Evolutionary conservation across 2,888 invertebrate genomes (phyloP), one percentile per base, ranked within the genome.

Genomic region (Brenthis daphne): DNA sequence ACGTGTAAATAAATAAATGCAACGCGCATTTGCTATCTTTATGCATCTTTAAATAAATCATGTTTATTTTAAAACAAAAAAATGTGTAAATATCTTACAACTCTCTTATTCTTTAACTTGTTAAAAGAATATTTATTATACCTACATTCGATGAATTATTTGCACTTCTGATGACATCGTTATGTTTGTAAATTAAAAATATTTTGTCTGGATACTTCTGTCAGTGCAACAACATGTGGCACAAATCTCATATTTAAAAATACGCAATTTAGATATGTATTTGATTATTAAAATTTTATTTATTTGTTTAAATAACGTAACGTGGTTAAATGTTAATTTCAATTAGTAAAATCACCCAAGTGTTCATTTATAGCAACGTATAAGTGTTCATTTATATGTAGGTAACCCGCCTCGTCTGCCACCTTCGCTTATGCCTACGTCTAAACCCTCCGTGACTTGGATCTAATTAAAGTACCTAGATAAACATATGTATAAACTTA

Each of bases 361-460:
- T 43, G 8, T 43, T 1, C 8, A 43, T 43, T 43, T 43, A 43
- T 2, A 11, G 2, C 8, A 43, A 16, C 8, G 51, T 16, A 16
- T 53, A 53, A 53, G n/a, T n/a, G n/a, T n/a, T n/a, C n/a, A n/a
- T n/a, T n/a, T 53, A 16, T 53, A 51, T n/a, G n/a, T 51, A 12
- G 6, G 8, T 16, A n/a, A 8, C 51, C n/a, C 16, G 16, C 16
- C n/a, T 16, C 51, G 82, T 79, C 77, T 80, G 79, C 77, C 79
- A 81, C 79, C 79, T 80, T 78, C 79, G 78, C 80, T 75, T 72
- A 72, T 76, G 72, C 51, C 71, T 73, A 16, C n/a, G 6, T 53
- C 51, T 53, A 53, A 87, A 89, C 88, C 86, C 85, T 80, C 81
- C 82, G 80, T 85, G 88, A 82, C 82, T 79, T 75, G 89, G 85